phyloP scores from a whole-genome alignment of 2,797 vertebrate species.

The Podarcis siculus region DNA sequence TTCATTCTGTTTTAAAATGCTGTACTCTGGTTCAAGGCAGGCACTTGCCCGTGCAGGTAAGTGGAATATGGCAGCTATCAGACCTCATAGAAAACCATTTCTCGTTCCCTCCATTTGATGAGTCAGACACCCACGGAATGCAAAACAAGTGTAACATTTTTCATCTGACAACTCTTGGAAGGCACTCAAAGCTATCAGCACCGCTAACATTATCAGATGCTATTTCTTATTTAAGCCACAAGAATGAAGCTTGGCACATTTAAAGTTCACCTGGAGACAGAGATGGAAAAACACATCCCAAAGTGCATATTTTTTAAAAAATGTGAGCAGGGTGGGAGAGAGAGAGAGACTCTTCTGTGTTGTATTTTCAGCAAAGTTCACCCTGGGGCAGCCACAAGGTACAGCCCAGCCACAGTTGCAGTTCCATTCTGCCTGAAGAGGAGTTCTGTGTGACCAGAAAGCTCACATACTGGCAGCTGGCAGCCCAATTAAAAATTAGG shows the following conservation, averaged over 20 bases:
- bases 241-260: not conserved
- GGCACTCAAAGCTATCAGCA: not conserved
- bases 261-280: not conserved
- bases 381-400: not conserved
- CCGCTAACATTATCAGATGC: not conserved
- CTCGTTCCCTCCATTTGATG: not conserved
- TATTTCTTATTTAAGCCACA: not conserved
- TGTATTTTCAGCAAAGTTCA: not conserved
- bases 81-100: not conserved
- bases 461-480: not conserved
- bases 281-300: not conserved
- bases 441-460: not conserved
- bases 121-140: not conserved
- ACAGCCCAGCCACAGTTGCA: not conserved
- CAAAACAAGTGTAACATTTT: constrained; percentile 13
- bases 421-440: not conserved
- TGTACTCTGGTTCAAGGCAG: not conserved
- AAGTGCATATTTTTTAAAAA: not conserved
- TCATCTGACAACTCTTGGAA: not conserved
- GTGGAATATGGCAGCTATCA: not conserved
- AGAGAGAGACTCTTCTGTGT: not conserved
- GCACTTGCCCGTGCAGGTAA: not conserved
- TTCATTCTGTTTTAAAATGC: not conserved
- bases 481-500: not conserved
- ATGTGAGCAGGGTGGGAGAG: too few species aligned